Percentiles rank a stretch among this genome's conserved stretches.
These are phyloP conservation scores for Pimephales promelas DNA, from an alignment of 2,113 vertebrate species.

Conservation along the genomic window DNA sequence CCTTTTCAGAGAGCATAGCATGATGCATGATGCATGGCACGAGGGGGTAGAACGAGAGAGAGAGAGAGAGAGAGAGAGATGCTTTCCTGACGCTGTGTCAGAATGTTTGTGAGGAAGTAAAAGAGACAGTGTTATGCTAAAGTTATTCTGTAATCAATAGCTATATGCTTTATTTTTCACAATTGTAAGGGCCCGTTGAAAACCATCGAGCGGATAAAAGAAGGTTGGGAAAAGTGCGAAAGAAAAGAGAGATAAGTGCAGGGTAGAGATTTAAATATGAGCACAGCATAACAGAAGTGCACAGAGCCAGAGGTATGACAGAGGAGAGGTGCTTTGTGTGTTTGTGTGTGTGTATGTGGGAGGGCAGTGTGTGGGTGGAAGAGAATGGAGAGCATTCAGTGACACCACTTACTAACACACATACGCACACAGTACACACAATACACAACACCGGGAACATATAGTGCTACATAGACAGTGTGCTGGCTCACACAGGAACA, in stretches of 20 bases:
- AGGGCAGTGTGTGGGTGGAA: constrained; percentile 78
- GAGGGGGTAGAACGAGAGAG: not conserved
- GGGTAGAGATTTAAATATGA: constrained; percentile 74
- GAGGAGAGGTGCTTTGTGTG: constrained; percentile 70
- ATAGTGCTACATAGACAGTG: constrained; percentile 29
- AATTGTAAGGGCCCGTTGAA: constrained; percentile 24
- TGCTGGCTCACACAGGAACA: not conserved
- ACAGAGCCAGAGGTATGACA: constrained; percentile 79
- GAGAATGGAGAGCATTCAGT: constrained; percentile 80
- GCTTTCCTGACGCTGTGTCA: constrained; percentile 51
- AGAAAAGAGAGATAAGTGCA: constrained; percentile 69
- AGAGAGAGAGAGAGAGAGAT: constrained; percentile 8
- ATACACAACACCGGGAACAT: constrained; percentile 33
- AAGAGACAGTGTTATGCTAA: constrained; percentile 53
- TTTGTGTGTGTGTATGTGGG: constrained; percentile 79
- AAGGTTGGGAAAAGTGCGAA: not conserved
- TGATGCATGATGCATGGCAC: constrained; percentile 49
- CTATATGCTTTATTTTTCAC: constrained; percentile 34
- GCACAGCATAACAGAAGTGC: constrained; percentile 71
- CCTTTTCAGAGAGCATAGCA: constrained; percentile 54
- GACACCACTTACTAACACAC: constrained; percentile 75
- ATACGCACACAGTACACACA: constrained; percentile 55
- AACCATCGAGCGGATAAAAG: not conserved
- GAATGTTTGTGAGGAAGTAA: constrained; percentile 55
- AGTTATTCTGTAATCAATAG: constrained; percentile 17